phyloP scores from a whole-genome alignment of 2,888 invertebrate genomes.

The Elmis aenea region DNA sequence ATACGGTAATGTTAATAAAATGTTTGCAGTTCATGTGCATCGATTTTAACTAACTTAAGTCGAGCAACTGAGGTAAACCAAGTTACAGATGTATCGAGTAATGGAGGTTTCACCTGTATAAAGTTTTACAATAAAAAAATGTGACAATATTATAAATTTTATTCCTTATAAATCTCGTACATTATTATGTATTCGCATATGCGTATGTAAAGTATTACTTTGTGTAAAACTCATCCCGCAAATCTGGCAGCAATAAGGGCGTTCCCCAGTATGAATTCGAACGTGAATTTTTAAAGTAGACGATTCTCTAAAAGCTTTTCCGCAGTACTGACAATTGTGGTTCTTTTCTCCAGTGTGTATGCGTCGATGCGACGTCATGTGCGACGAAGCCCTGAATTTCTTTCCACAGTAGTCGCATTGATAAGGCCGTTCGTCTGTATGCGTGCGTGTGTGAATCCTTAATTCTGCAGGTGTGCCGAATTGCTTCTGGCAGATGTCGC shows the following conservation, averaged over 20 bases:
- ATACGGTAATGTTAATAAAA: too few relatives aligned
- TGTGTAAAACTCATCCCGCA: slow-evolving; percentile 34
- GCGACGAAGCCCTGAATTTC: slow-evolving; percentile 38
- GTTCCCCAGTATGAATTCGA: slow-evolving; percentile 34
- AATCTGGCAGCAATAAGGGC: slow-evolving; percentile 30
- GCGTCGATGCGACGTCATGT: slow-evolving; percentile 31
- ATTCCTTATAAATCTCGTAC: background rate
- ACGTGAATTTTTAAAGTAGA: slow-evolving; percentile 32
- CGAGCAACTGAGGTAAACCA: too few relatives aligned
- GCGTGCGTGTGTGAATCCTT: slow-evolving; percentile 28
- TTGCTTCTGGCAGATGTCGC: slow-evolving; percentile 26
- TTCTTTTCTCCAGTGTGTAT: slow-evolving; percentile 33
- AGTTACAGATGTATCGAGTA: too few relatives aligned
- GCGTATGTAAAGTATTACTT: slow-evolving; percentile 31
- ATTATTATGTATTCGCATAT: slow-evolving; percentile 29
- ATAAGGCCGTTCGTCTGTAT: slow-evolving; percentile 33
- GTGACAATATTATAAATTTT: slow-evolving; percentile 1
- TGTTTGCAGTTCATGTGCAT: too few relatives aligned
- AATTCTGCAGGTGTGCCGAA: slow-evolving; percentile 28
- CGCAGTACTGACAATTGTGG: slow-evolving; percentile 28
- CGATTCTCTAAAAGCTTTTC: slow-evolving; percentile 30
- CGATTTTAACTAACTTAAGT: too few relatives aligned
- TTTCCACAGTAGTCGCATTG: slow-evolving; percentile 33
- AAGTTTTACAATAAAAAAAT: too few relatives aligned
- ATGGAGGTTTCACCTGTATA: too few relatives aligned